These are phyloP conservation scores for Ctenosaura bakeri DNA, from an alignment of 2,797 vertebrate genomes.

Conservation along the genomic window DNA sequence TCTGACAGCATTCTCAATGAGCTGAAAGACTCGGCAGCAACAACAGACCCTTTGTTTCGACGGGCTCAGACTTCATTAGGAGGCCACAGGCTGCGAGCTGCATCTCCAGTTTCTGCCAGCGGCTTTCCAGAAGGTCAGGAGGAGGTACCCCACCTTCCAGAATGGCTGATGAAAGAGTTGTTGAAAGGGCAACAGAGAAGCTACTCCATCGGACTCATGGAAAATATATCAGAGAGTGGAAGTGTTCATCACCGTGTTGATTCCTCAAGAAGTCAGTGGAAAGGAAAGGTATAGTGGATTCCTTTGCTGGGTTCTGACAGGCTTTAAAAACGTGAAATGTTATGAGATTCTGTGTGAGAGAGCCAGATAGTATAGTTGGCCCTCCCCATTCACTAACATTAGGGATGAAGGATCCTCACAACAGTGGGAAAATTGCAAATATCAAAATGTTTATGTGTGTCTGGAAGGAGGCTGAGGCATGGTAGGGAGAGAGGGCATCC, in stretches of 20 bases:
- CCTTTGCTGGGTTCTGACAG: not conserved
- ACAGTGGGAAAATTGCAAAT: too few relatives aligned
- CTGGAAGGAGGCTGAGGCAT: too few relatives aligned
- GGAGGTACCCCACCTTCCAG: slow-evolving; percentile 11
- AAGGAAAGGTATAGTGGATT: slow-evolving; percentile 74
- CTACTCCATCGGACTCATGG: slow-evolving; percentile 73
- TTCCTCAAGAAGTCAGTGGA: slow-evolving; percentile 57
- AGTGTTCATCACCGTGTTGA: slow-evolving; percentile 29
- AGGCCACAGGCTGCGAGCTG: not conserved
- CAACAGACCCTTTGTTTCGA: not conserved
- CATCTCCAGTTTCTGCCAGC: slow-evolving; percentile 34
- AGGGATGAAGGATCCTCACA: too few relatives aligned
- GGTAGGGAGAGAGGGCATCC: too few relatives aligned
- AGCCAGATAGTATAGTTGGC: not conserved
- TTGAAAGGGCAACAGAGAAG: slow-evolving; percentile 73
- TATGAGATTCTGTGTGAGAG: not conserved
- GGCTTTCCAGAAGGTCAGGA: not conserved
- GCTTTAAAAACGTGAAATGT: not conserved
- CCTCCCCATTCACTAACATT: too few relatives aligned
- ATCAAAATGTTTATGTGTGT: too few relatives aligned
- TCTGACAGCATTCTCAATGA: slow-evolving; percentile 74
- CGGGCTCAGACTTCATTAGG: slow-evolving; percentile 37
- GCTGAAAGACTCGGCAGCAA: slow-evolving; percentile 24
- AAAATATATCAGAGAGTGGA: slow-evolving; percentile 52
- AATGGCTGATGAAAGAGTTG: slow-evolving; percentile 78